Conservation (phyloP, 2,797 vertebrate genomes). For the Cryptoprocta ferox region DNA sequence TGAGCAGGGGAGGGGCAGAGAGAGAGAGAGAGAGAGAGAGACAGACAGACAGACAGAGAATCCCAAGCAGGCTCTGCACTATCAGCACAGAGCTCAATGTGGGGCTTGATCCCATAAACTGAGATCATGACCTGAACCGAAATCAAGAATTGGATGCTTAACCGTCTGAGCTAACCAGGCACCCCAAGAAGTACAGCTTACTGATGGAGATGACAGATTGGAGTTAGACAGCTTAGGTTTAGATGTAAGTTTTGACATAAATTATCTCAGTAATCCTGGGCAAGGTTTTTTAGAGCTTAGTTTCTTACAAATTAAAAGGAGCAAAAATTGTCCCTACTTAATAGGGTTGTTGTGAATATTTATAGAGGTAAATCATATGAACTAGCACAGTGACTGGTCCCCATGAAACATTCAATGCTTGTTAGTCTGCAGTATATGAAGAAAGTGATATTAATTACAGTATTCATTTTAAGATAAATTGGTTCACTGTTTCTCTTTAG, state of each 20-base stretch:
- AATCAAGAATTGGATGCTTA: no score
- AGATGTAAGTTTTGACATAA: not conserved
- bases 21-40: no score
- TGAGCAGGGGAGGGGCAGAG: no score
- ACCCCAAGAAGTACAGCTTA: not conserved
- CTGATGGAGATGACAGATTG: not conserved
- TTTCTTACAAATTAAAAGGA: not conserved
- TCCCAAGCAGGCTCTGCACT: no score
- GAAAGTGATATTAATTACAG: not conserved
- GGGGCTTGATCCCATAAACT: no score
- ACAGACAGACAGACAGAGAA: no score
- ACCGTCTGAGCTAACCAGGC: no score
- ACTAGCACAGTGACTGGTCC: not conserved
- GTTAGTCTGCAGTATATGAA: not conserved
- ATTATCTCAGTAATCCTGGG: not conserved
- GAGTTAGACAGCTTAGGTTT: not conserved
- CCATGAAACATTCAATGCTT: not conserved
- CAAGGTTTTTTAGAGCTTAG: not conserved
- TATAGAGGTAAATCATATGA: not conserved
- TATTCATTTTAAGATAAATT: not conserved
- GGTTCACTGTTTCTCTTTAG: not conserved
- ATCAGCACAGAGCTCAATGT: no score
- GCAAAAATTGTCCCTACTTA: not conserved
- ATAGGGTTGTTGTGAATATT: not conserved
- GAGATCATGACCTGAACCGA: no score